phyloP scores from a whole-genome alignment of 2,797 vertebrate species.

The Danio tinwini region DNA sequence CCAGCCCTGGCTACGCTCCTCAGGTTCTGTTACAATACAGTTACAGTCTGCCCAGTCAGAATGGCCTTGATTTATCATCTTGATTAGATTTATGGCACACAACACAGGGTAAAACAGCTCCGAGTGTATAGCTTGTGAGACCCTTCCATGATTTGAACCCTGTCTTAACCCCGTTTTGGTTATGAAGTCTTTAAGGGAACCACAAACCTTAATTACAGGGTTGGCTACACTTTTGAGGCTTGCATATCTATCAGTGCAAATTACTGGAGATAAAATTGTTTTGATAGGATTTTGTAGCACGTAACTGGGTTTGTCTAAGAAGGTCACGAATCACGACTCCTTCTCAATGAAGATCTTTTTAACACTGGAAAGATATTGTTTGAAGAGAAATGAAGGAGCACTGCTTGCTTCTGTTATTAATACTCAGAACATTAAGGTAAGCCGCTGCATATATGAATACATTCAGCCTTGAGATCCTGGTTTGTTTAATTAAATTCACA shows the following conservation, averaged over 20 bases:
- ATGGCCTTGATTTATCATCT: slow-evolving; percentile 60
- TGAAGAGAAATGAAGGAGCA: not conserved
- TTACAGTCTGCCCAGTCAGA: slow-evolving; percentile 55
- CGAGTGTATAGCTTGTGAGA: slow-evolving; percentile 36
- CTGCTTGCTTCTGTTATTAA: slow-evolving; percentile 32
- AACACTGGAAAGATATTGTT: slow-evolving; percentile 1
- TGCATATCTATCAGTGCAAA: slow-evolving; percentile 30
- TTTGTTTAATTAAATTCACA: slow-evolving; percentile 22
- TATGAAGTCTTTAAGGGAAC: slow-evolving; percentile 27
- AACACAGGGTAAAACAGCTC: slow-evolving; percentile 34
- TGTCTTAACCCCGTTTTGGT: slow-evolving; percentile 42
- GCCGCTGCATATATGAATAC: slow-evolving; percentile 23
- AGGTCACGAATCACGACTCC: slow-evolving; percentile 24
- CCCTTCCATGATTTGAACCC: slow-evolving; percentile 44
- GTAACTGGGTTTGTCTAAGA: slow-evolving; percentile 26
- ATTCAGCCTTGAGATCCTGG: slow-evolving; percentile 7
- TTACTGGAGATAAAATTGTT: slow-evolving; percentile 19
- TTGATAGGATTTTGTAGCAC: slow-evolving; percentile 18
- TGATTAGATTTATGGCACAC: slow-evolving; percentile 60
- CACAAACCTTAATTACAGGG: slow-evolving; percentile 24
- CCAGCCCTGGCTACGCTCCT: slow-evolving; percentile 58
- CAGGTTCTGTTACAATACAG: slow-evolving; percentile 57
- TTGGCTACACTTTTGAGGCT: slow-evolving; percentile 24
- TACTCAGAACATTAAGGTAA: not conserved
- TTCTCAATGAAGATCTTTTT: slow-evolving; percentile 20